Evolutionary conservation across 1,140 invertebrate species (phyloP), one percentile per base, ranked within the genome.

Genomic region (Drosophila nebulosa): DNA sequence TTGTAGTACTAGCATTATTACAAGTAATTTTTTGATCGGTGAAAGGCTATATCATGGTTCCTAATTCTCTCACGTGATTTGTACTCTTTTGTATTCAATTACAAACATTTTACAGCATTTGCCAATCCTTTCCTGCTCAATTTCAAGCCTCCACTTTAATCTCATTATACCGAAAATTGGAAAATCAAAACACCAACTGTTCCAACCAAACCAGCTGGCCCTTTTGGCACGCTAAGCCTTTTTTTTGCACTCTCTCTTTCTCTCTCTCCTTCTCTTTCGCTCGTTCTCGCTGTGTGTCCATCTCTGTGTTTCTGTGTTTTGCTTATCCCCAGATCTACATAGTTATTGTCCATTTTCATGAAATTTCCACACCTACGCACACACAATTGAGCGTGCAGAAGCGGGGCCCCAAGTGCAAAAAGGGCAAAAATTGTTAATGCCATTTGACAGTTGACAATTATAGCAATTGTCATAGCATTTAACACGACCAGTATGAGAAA

Each of bases 361-460:
- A 61, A 83, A 83, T 86, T 75, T 83, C 74, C 74, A 86, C 83
- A 86, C 83, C 84, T 88, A 86, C 83, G 71, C 73, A 68, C 74
- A 75, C 74, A 81, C 70, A 88, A 88, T 86, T 88, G 83, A 86
- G 78, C 63, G 67, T 67, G 74, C 63, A 39, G 30, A 32, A 65
- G 83, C 83, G 39, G 39, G 39, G 39, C 2, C 16, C 16, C 16
- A 81, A 83, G 71, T 78, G 83, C 70, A 69, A 73, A 73, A 81
- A 51, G 64, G 62, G 32, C 26, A 83, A 78, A 85, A 86, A 88
- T 86, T 71, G 79, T 76, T 88, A 88, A 88, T 88, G 83, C 84
- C 83, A 88, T 88, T 88, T 88, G 83, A 88, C 83, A 88, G 83
- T 88, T 88, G 83, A 88, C 83, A 88, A 88, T 88, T 88, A 88